Evolutionary conservation across 30 jellyfish, hydroid and myxozoan species (phyloP).

Genomic region (Mastigias papua): DNA sequence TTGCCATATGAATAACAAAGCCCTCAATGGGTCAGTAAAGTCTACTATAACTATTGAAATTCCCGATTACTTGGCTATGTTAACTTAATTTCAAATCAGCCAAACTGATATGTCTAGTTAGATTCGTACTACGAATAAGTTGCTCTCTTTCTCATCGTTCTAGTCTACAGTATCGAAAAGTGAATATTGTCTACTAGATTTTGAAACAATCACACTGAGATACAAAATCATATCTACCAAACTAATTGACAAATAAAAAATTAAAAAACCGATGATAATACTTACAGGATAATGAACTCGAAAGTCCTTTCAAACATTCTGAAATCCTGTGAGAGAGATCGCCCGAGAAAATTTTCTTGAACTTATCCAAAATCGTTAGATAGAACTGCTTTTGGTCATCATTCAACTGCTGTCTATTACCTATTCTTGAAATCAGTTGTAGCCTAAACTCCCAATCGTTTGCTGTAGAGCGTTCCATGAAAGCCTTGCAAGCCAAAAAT

Average conservation of each 20-base stretch:
- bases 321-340: neutral
- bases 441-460: constrained; percentile 32
- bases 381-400: neutral
- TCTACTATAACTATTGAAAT: too few relatives aligned
- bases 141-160: too few relatives aligned
- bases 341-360: neutral
- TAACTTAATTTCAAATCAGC: too few relatives aligned
- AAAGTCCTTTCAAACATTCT: neutral
- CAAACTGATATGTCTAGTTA: too few relatives aligned
- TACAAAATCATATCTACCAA: neutral
- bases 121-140: too few relatives aligned
- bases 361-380: neutral
- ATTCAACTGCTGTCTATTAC: too few relatives aligned
- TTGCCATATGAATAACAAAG: too few relatives aligned
- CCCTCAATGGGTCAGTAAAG: too few relatives aligned
- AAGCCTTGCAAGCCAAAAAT: neutral
- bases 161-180: too few relatives aligned
- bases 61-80: too few relatives aligned
- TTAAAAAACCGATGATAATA: neutral
- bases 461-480: constrained; percentile 36
- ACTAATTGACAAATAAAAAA: too few relatives aligned
- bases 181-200: too few relatives aligned
- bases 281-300: neutral
- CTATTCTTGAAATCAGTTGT: neutral
- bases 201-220: neutral